phyloP scores from a whole-genome alignment of 2,797 vertebrate genomes.

The Acipenser transmontanus region DNA sequence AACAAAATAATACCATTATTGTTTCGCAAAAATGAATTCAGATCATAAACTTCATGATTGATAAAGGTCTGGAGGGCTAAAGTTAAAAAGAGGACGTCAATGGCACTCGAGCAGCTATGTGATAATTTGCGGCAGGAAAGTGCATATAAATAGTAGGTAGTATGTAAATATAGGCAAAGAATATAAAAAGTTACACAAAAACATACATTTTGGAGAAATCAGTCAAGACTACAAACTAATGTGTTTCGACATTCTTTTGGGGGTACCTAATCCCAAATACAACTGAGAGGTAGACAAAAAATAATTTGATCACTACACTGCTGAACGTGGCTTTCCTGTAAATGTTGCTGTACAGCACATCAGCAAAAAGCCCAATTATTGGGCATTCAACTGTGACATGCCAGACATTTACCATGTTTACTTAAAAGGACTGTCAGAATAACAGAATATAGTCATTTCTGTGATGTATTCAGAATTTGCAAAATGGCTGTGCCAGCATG shows the following conservation, averaged over 20 bases:
- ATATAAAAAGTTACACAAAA: neutral
- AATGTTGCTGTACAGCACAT: neutral
- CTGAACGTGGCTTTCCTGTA: neutral
- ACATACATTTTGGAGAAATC: neutral
- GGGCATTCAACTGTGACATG: neutral
- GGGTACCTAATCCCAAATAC: neutral
- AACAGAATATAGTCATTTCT: no score
- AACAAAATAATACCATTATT: slow-evolving; percentile 37
- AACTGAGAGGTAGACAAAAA: neutral
- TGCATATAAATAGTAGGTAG: neutral
- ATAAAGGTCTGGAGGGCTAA: no score
- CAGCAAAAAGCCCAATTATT: neutral
- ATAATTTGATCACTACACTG: neutral
- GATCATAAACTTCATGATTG: no score
- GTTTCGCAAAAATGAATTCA: neutral
- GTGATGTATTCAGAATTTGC: no score
- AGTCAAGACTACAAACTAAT: neutral
- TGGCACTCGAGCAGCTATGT: neutral
- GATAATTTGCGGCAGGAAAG: neutral
- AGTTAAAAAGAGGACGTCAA: neutral
- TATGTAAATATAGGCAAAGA: neutral
- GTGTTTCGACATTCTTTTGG: neutral
- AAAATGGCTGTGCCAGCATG: no score
- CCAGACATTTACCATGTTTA: no score
- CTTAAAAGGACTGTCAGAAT: no score